Evolutionary conservation across 2,113 vertebrate genomes (phyloP).

Genomic region (Coptodon bakossiorum): DNA sequence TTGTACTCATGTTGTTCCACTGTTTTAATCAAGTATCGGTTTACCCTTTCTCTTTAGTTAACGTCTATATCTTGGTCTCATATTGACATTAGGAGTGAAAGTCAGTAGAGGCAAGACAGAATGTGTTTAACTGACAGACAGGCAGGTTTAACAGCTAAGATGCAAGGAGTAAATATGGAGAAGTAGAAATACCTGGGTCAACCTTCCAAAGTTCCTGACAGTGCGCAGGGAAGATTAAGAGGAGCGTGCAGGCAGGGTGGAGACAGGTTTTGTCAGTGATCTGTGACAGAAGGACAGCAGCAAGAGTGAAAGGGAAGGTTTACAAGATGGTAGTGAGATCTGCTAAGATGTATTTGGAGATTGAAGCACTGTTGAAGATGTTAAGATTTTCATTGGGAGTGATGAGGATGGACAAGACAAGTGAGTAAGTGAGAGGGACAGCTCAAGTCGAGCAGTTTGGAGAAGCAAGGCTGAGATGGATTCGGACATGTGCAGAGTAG

Average conservation of each 20-base stretch:
- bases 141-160: neutral
- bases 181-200: neutral
- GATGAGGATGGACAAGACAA: neutral
- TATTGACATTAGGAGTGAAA: neutral
- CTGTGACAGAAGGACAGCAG: neutral
- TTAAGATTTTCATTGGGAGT: neutral
- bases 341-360: neutral
- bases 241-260: neutral
- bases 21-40: constrained; percentile 13
- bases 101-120: neutral
- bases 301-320: neutral
- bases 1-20: neutral
- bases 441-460: neutral
- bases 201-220: neutral
- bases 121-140: neutral
- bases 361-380: neutral
- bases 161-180: neutral
- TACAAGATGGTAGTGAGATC: neutral
- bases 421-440: neutral
- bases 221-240: neutral
- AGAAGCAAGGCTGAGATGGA: neutral
- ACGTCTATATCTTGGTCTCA: neutral
- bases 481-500: neutral
- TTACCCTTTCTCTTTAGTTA: neutral
- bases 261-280: neutral